phyloP scores from a whole-genome alignment of 2,888 invertebrate genomes.

The Drosophila mulleri region DNA sequence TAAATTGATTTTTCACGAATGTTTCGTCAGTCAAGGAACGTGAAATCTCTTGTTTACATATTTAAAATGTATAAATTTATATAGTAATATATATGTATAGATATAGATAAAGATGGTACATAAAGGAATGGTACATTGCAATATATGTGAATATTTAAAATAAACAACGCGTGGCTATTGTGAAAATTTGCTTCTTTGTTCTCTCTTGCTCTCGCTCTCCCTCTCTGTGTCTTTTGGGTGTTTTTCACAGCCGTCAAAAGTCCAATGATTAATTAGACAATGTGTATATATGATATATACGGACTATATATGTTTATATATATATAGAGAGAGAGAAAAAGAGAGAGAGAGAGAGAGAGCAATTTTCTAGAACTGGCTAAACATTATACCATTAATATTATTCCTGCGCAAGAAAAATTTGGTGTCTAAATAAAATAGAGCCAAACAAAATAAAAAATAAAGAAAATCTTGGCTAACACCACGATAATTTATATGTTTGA shows the following conservation, averaged over 20 bases:
- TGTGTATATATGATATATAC: constrained; percentile 1
- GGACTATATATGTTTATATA: constrained; percentile 2
- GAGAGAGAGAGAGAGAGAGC: background rate
- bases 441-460: background rate
- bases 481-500: constrained; percentile 20
- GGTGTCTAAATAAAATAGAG: constrained; percentile 33
- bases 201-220: background rate
- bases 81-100: background rate
- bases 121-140: background rate
- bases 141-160: constrained; percentile 21
- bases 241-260: constrained; percentile 32
- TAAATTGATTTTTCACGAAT: constrained; percentile 65
- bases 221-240: constrained; percentile 7
- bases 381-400: constrained; percentile 18
- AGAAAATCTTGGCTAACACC: constrained; percentile 38
- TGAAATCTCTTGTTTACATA: constrained; percentile 62
- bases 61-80: constrained; percentile 10
- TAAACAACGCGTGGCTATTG: constrained; percentile 46
- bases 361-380: constrained; percentile 35
- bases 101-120: background rate
- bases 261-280: constrained; percentile 62
- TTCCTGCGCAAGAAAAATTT: background rate
- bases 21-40: constrained; percentile 59
- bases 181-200: constrained; percentile 27
- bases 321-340: background rate